phyloP scores from a whole-genome alignment of 2,797 vertebrate genomes.

The Pseudomugil gertrudae region DNA sequence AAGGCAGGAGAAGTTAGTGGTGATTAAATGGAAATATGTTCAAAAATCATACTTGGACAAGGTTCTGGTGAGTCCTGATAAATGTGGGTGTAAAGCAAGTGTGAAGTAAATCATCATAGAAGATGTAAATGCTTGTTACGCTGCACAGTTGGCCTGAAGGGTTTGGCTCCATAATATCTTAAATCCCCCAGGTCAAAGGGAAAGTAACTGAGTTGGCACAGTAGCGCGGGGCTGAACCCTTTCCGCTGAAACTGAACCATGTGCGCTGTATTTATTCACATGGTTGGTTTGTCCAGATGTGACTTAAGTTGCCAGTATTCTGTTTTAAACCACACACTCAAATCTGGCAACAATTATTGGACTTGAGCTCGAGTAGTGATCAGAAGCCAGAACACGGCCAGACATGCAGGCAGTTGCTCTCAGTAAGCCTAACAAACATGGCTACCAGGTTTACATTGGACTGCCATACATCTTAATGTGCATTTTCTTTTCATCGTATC shows the following conservation, averaged over 20 bases:
- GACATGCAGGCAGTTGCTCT: background rate
- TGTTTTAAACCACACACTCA: background rate
- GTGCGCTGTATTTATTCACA: background rate
- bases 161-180: background rate
- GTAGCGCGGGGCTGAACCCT: background rate
- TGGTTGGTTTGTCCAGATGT: background rate
- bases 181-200: background rate
- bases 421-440: background rate
- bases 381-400: background rate
- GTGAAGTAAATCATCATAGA: background rate
- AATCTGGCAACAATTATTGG: background rate
- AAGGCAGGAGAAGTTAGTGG: background rate
- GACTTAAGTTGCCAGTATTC: background rate
- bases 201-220: background rate
- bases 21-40: conserved; percentile 5
- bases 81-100: background rate
- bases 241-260: background rate
- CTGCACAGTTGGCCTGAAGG: background rate
- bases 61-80: background rate
- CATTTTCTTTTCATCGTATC: too few species aligned
- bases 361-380: background rate
- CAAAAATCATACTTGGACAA: background rate
- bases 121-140: background rate
- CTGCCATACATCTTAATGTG: background rate
- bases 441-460: background rate